Evolutionary conservation across 37 sponge, comb jelly and placozoan species (phyloP), one percentile per base, ranked within the genome.

Genomic region (Geodia barretti): DNA sequence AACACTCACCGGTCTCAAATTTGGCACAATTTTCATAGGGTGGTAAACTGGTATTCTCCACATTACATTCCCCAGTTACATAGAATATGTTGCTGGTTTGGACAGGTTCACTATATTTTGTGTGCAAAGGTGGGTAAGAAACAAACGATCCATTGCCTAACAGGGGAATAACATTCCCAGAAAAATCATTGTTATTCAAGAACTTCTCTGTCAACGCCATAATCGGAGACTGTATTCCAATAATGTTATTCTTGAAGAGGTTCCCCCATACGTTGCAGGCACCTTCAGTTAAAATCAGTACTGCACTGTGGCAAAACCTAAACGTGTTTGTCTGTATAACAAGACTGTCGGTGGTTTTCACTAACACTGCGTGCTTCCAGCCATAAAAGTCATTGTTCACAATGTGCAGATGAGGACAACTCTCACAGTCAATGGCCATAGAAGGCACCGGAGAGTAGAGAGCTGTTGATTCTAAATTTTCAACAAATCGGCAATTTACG

Each of bases 251-350:
- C 40, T 38, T 36, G 34, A 83, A 74, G 7, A 70, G 67, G 36
- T 83, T 83, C 11, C 75, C 58, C 11, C 28, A 21, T 21, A 83
- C 33, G 3, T 34, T 47, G 11, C 40, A 17, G 26, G 17, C 20
- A 62, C 59, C 32, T 29, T 43, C 37, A 25, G 1, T 3, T 21
- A 23, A n/a, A 25, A 83, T 43, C 36, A 31, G 4, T n/a, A 83
- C 4, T 41, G 75, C 75, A 32, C 17, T 65, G 29, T 38, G 60
- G 41, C 68, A 74, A 66, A 64, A 75, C 43, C 72, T 64, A n/a
- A 83, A 65, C 2, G 25, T 35, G 37, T 84, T 84, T 34, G 68
- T 76, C 33, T 69, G 68, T 19, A 84, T 54, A 1, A 34, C 64
- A 32, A 35, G 58, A 1, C 41, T 23, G 8, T 24, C 36, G 61